Evolutionary conservation across 2,113 vertebrate species (phyloP), one percentile per base, ranked within the genome.

Genomic region (Gopherus evgoodei): DNA sequence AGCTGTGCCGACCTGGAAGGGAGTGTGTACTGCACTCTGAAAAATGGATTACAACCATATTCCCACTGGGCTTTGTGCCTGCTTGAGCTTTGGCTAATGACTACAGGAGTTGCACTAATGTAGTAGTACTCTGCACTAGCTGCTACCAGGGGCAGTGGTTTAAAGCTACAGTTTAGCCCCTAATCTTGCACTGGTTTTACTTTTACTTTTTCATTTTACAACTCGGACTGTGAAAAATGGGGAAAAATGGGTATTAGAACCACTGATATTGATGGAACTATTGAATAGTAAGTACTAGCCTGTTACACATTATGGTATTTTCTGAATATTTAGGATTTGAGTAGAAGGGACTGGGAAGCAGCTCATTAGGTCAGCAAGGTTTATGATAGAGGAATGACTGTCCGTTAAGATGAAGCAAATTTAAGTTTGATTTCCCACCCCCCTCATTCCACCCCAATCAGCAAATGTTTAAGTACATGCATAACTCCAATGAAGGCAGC

Each of bases 41-140:
- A 44, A 0, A 27, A 11, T 0, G 31, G 54, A 72, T 47, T 53
- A 83, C 11, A 3, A 3, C 54, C 76, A 78, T 12, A 35, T 8
- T 49, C 57, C 57, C 69, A 72, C 13, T 38, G 62, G 27, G 11
- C 81, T 0, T 17, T n/a, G 44, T 17, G 4, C 81, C 16, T 80
- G 50, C 52, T 52, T 75, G n/a, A 3, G 5, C 50, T 50, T 50
- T 50, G 50, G 35, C 84, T 72, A 65, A 52, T 42, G 62, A 52
- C 2, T 0, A 27, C 83, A 38, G 78, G 17, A 1, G 0, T 79
- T 93, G 31, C 50, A 49, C 12, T 38, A 0, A 52, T 50, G 11
- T 21, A 38, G 83, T 89, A 5, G 35, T 79, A 10, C 52, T 87
- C 79, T 88, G 13, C 79, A 38, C 52, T 62, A n/a, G 7, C 72